Conservation (phyloP, 2,888 invertebrate species). For the Bembecia ichneumoniformis region DNA sequence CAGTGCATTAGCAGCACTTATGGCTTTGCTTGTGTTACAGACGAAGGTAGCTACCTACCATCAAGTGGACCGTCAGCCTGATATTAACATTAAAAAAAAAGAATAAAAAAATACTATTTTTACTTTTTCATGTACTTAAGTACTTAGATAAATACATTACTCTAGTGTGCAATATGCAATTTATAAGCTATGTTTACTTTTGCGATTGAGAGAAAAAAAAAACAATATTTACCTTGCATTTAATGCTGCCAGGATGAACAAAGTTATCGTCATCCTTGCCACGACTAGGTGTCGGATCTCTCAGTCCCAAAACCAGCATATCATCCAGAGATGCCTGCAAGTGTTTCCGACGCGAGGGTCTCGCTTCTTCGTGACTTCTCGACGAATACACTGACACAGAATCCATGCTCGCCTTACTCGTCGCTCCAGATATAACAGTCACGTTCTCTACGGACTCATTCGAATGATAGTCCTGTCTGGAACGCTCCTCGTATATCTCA, state of each 20-base stretch:
- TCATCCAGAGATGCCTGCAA: slow-evolving; percentile 73
- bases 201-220: slow-evolving; percentile 9
- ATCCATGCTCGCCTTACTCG: slow-evolving; percentile 58
- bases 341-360: slow-evolving; percentile 38
- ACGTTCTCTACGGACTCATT: slow-evolving; percentile 72
- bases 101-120: too few relatives aligned
- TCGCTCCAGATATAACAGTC: slow-evolving; percentile 52
- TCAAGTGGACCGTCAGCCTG: too few relatives aligned
- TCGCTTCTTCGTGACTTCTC: slow-evolving; percentile 68
- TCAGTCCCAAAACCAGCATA: slow-evolving; percentile 65
- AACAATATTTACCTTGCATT: slow-evolving; percentile 48
- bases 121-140: too few relatives aligned
- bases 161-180: too few relatives aligned
- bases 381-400: slow-evolving; percentile 74
- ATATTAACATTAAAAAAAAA: too few relatives aligned
- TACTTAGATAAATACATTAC: too few relatives aligned
- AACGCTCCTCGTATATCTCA: slow-evolving; percentile 54
- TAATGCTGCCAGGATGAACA: slow-evolving; percentile 53
- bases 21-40: too few relatives aligned
- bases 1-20: too few relatives aligned
- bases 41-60: too few relatives aligned
- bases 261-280: slow-evolving; percentile 56
- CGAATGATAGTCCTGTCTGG: slow-evolving; percentile 43
- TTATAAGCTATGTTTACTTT: slow-evolving; percentile 1
- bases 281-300: slow-evolving; percentile 25